Conservation (phyloP, 2,113 vertebrate genomes). For the Chionis minor region DNA sequence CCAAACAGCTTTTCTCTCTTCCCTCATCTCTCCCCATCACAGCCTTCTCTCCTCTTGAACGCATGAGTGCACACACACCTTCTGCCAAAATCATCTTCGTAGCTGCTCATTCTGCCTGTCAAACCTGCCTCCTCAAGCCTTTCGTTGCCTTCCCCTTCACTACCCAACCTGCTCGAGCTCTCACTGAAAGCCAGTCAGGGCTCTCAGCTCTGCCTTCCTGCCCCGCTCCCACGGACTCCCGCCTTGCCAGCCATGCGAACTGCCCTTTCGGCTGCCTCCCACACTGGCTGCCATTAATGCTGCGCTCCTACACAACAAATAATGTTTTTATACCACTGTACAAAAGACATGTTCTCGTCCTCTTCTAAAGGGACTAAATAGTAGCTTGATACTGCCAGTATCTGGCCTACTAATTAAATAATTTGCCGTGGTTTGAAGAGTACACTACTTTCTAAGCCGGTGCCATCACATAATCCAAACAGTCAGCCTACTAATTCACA, state of each 20-base stretch:
- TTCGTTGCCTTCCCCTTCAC: background rate
- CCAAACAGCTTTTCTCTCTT: background rate
- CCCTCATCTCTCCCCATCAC: background rate
- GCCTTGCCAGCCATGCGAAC: background rate
- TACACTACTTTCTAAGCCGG: background rate
- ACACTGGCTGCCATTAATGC: rapidly evolving
- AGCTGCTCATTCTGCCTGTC: background rate
- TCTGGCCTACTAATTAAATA: background rate
- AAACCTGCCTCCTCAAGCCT: background rate
- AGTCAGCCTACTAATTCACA: background rate
- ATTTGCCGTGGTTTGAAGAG: background rate
- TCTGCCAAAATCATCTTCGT: background rate
- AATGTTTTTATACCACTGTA: background rate
- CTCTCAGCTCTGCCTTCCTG: background rate
- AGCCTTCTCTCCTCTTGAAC: background rate
- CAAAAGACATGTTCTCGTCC: background rate
- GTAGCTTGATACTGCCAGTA: background rate
- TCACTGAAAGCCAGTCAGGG: background rate
- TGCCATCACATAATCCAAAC: background rate
- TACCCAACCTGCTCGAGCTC: background rate
- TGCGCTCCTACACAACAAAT: background rate
- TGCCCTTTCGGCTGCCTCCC: background rate
- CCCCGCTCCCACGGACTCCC: background rate
- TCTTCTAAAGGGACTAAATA: background rate
- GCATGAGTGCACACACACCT: background rate